Base-by-base conservation (phyloP, 1,140 invertebrate species). In the Conus betulinus region DNA sequence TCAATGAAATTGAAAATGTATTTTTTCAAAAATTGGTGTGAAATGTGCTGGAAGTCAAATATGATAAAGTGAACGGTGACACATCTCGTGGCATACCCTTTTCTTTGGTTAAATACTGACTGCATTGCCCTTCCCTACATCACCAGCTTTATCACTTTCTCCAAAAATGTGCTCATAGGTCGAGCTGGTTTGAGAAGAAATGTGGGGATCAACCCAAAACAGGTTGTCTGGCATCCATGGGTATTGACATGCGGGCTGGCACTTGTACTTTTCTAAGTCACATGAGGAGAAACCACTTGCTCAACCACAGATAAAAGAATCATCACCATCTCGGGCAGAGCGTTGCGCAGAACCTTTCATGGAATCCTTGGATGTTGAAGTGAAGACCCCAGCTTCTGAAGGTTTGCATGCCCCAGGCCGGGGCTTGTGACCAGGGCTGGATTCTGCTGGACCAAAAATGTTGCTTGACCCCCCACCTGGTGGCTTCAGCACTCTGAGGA, bases 381-480 rank as follows among this genome's bases (percentile, higher is more conserved):
- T 63, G n/a, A 84, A 84, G 55, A 84, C 67, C 5, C 53, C 85
- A 5, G 71, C 23, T 10, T 78, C 85, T 57, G 39, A n/a, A 15
- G 67, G 67, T 74, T 79, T 87, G n/a, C 53, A 25, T 5, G 71
- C 51, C 5, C 71, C 74, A 51, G 84, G 27, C 51, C 71, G 27
- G 1, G 84, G 52, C 55, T 84, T 84, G 82, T 53, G 51, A 23
- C 53, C 51, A 95, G 93, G 10, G 67, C 67, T 51, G 78, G 90
- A 23, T 39, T 89, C 13, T 88, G 84, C 91, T 2, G 87, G 90
- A 60, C 96, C 96, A 92, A 97, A 97, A 89, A 97, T 97, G 93
- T 97, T 96, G 92, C 96, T 96, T 91, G 96, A 96, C 10, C 96
- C 96, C 89, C 97, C 97, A 85, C 97, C 97, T 82, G 97, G 97